Evolutionary conservation across 2,797 vertebrate species (phyloP).

Genomic region (Emys orbicularis): DNA sequence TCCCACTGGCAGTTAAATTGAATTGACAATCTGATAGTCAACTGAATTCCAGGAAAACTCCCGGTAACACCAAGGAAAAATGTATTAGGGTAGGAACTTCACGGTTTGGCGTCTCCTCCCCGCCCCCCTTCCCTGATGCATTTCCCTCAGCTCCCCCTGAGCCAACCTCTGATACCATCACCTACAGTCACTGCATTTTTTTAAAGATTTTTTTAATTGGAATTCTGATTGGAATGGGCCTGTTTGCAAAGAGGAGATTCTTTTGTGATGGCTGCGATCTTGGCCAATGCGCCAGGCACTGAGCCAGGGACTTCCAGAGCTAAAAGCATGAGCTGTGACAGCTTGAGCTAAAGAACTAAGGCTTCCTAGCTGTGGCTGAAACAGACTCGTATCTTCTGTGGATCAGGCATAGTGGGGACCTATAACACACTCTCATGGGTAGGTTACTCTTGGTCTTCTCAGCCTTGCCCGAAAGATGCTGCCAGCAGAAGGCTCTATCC

Average conservation of each 20-base stretch:
- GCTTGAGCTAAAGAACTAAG: neutral
- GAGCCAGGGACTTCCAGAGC: neutral
- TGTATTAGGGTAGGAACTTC: neutral
- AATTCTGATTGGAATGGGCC: neutral
- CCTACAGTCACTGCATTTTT: neutral
- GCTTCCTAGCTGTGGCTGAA: neutral
- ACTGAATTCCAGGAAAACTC: slow-evolving; percentile 1
- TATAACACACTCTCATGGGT: neutral
- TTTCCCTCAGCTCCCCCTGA: neutral
- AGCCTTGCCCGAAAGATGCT: neutral
- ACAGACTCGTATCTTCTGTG: neutral
- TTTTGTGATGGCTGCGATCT: neutral
- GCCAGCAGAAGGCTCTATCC: neutral
- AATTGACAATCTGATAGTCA: neutral
- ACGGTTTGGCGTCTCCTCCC: neutral
- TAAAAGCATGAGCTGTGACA: neutral
- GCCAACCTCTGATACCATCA: neutral
- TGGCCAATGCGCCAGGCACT: neutral
- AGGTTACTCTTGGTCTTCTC: accelerated
- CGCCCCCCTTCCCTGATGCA: neutral
- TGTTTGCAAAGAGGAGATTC: neutral
- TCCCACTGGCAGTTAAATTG: neutral
- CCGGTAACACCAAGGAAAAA: neutral
- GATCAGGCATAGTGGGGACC: neutral
- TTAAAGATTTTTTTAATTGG: accelerated